Base-by-base conservation (phyloP, 2,888 invertebrate genomes). In the Lithophane leautieri region DNA sequence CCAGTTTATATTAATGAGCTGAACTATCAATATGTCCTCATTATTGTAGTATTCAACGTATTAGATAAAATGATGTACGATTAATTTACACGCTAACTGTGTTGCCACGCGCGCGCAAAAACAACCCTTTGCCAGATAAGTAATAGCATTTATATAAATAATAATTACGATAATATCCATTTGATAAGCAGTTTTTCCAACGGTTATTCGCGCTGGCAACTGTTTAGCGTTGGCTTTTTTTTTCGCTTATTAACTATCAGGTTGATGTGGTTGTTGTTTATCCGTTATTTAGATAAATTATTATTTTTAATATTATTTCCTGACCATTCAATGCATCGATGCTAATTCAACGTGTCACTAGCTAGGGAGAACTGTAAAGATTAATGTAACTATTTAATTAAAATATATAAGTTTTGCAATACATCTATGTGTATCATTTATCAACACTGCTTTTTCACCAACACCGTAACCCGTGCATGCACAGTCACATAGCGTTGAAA, bases 381-480 rank as follows among this genome's bases (percentile, higher is more conserved):
- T 88, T 95, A 95, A 95, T 96, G 94, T 96, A 96, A 96, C 95
- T 96, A 96, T 96, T 96, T 96, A 96, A 96, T 95, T 95, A 94
- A 96, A 96, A 95, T 95, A 94, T 96, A 95, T 96, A 96, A 96
- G 95, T 95, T 96, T 96, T 95, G 93, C 94, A 95, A 94, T 92
- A 91, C 83, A 89, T 58, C 14, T n/a, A 40, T 65, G 83, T 85
- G 86, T 92, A 79, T 91, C 80, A 86, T 89, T 89, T 60, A 60
- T 6, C 19, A 40, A 25, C n/a, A 67, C 16, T 44, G n/a, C 8
- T 28, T 34, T 14, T 47, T 22, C 9, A 34, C 19, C 11, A 12
- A 19, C 14, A n/a, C 22, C 22, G 3, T 12, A 56, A 14, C 56
- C 7, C 56, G 14, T 58, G 25, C 25, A 16, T 56, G 9, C 19